Evolutionary conservation across 2,888 invertebrate genomes (phyloP).

Genomic region (Hydrotaea cyrtoneurina): DNA sequence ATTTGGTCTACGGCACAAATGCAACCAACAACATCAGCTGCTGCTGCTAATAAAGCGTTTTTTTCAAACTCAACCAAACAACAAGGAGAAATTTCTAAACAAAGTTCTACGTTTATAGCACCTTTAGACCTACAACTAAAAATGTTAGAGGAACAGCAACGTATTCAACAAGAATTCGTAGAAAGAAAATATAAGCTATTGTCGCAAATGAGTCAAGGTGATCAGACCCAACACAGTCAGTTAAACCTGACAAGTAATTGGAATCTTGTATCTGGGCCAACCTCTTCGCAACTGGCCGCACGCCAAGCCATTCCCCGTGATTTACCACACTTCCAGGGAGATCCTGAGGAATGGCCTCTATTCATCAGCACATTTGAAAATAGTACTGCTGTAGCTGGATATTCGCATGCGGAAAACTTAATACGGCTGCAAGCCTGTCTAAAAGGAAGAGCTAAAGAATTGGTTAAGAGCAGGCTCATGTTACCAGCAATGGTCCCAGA

Average conservation of each 20-base stretch:
- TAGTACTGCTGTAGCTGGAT: slow-evolving; percentile 33
- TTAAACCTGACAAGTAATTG: neutral
- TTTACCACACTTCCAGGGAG: slow-evolving; percentile 23
- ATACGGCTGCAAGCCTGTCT: slow-evolving; percentile 45
- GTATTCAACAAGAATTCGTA: slow-evolving; percentile 21
- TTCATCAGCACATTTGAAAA: slow-evolving; percentile 28
- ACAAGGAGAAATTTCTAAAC: neutral
- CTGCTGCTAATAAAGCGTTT: neutral
- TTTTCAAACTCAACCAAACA: neutral
- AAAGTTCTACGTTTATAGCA: neutral
- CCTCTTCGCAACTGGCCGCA: slow-evolving; percentile 20
- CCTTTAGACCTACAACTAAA: neutral
- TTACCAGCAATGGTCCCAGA: slow-evolving; percentile 46
- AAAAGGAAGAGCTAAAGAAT: slow-evolving; percentile 38
- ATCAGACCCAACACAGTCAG: neutral
- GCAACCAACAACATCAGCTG: neutral
- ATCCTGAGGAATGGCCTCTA: slow-evolving; percentile 34
- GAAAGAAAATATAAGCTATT: slow-evolving; percentile 31
- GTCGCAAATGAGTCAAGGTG: neutral
- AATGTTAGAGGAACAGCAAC: slow-evolving; percentile 11
- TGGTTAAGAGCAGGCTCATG: slow-evolving; percentile 42
- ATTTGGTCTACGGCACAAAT: neutral
- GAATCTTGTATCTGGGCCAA: neutral
- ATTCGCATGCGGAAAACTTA: slow-evolving; percentile 50
- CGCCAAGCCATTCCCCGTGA: slow-evolving; percentile 25